Evolutionary conservation across 2,888 invertebrate genomes (phyloP), one percentile per base, ranked within the genome.

Genomic region (Odontocolon sp.): DNA sequence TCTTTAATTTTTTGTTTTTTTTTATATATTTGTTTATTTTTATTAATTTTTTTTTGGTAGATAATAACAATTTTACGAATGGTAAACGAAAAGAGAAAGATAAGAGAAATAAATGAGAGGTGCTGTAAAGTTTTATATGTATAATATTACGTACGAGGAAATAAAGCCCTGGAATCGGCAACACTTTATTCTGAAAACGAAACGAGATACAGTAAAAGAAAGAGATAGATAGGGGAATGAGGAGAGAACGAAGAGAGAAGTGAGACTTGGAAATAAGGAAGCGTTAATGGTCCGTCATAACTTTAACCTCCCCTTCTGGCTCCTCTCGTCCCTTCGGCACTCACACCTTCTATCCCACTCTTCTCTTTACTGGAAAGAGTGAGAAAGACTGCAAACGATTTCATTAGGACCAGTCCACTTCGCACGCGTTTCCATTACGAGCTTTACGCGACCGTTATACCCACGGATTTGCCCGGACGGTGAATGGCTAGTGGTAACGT

Each of bases 381-480:
- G 26, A 47, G 26, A 67, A 42, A 50, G 11, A 61, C 31, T 38
- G 40, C 14, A 63, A 64, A 75, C 28, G 28, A 56, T 69, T 59
- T 75, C 6, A 69, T 63, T 57, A 57, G 40, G 36, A 56, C 23
- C 33, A 54, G 38, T 54, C 38, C 54, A 61, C 23, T 61, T 59
- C 40, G 21, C 45, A 68, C 67, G 21, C 14, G 33, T 21, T 52
- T 36, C 28, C 11, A 56, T 54, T 45, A 54, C 6, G 28, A 66
- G 28, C 11, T 38, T 50, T 63, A 33, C 16, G 28, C 18, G 18
- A 47, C 33, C 57, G 40, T 52, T 70, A 47, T 70, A 42, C 42
- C 40, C n/a, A 38, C 33, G 40, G 23, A 21, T 57, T 36, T 26
- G 40, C 31, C 47, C 31, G 11, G n/a, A 42, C 31, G 36, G 11